A percentile compares a stretch with the other conserved stretches of the same genome.
phyloP scores from a whole-genome alignment of 1,140 invertebrate species.

The Trichoplusia ni region DNA sequence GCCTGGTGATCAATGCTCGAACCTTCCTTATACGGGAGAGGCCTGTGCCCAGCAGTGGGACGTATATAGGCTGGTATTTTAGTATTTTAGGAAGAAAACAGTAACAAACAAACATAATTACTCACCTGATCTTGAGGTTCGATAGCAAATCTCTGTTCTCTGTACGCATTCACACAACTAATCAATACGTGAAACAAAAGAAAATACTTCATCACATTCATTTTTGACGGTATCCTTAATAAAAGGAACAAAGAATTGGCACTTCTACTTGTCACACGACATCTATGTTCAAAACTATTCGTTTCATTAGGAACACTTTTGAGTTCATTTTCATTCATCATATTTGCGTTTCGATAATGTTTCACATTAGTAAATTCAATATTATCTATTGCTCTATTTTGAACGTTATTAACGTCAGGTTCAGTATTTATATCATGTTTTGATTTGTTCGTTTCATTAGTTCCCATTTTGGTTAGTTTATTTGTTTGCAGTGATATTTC shows the following conservation, averaged over 20 bases:
- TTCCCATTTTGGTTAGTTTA: constrained; percentile 16
- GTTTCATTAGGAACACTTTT: constrained; percentile 22
- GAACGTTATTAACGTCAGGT: background rate
- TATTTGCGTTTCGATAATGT: constrained; percentile 32
- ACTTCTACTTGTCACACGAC: constrained; percentile 61
- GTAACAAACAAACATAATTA: background rate
- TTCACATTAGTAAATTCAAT: constrained; percentile 30
- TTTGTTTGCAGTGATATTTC: constrained; percentile 5
- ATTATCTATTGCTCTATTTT: constrained; percentile 37
- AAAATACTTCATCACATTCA: constrained; percentile 43
- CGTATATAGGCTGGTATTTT: too few species aligned
- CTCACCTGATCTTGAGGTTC: constrained; percentile 75
- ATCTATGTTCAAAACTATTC: constrained; percentile 33
- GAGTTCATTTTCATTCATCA: constrained; percentile 21
- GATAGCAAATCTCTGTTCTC: constrained; percentile 70
- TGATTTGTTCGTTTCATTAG: constrained; percentile 2
- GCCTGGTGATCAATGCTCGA: too few species aligned
- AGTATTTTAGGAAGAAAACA: background rate
- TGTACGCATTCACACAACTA: constrained; percentile 50
- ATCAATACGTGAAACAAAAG: constrained; percentile 49
- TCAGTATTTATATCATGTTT: background rate
- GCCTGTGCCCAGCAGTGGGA: too few species aligned
- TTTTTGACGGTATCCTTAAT: constrained; percentile 54
- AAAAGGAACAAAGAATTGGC: constrained; percentile 69
- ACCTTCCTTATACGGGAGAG: too few species aligned